Evolutionary conservation across 2,888 invertebrate species (phyloP).

Genomic region (Melangyna quadrimaculata): DNA sequence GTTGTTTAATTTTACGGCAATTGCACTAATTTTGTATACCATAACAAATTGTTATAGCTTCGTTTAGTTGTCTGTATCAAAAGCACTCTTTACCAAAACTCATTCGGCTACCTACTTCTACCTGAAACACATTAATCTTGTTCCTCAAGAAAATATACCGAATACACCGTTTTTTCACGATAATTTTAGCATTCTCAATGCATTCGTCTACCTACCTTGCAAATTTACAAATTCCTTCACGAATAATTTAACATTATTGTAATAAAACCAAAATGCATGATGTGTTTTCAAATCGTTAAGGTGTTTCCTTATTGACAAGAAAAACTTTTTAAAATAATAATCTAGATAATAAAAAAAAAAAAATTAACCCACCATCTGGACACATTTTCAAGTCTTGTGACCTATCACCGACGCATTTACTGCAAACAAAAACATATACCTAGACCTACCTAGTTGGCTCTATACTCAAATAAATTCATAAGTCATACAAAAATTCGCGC

Average conservation of each 20-base stretch:
- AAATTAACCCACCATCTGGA: conserved; percentile 45
- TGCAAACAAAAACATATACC: neutral
- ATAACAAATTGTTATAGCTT: neutral
- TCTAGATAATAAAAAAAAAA: neutral
- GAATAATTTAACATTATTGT: conserved; percentile 37
- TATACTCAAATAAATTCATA: conserved; percentile 20
- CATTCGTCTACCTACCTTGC: neutral
- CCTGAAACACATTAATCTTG: neutral
- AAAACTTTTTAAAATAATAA: neutral
- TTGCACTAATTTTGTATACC: conserved; percentile 8
- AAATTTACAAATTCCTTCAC: conserved; percentile 18
- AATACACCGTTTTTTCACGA: neutral
- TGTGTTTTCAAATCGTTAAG: conserved; percentile 11
- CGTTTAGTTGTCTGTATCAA: neutral
- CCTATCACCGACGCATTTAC: conserved; percentile 42
- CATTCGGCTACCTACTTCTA: neutral
- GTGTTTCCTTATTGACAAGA: neutral
- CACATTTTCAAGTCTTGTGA: conserved; percentile 47
- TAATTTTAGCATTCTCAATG: neutral
- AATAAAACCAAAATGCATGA: conserved; percentile 45
- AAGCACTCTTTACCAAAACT: neutral
- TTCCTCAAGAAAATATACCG: neutral
- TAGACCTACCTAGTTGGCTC: too few relatives aligned
- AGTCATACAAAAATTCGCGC: conserved; percentile 19
- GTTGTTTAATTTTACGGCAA: neutral